Base-by-base conservation (phyloP, 1,140 invertebrate species). In the Helicoverpa zea region DNA sequence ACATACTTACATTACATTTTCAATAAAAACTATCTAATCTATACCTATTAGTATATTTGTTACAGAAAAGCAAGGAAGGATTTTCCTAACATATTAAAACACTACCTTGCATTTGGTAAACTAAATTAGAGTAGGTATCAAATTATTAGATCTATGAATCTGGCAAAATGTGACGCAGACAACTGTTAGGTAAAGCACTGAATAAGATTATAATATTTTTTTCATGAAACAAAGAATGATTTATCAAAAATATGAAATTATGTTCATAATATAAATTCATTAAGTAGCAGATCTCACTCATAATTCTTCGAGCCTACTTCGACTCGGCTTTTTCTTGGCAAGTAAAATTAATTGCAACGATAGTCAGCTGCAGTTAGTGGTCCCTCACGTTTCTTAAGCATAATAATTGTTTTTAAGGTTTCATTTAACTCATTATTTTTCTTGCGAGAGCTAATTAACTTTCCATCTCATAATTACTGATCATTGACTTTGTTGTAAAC, bases 341-440 rank as follows among this genome's bases (percentile, higher is more conserved):
- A 59, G 58, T 35, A 35, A 35, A 35, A 1, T 35, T 59, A 59
- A 59, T 59, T 59, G 58, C 58, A 59, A 59, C 58, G 29, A 59
- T 59, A 29, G 58, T 11, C 58, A 59, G 14, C 2, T 59, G 23
- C 43, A 58, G 72, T 59, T 49, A 61, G 47, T 75, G 72, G 54
- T 18, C 43, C 35, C 72, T 75, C 72, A 59, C 56, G 72, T 30
- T 61, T 59, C 49, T 66, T 66, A 47, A 12, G n/a, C 43, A 49
- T 59, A 59, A 7, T 75, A 61, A 75, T 61, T 75, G 56, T 59
- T 70, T 68, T 68, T 43, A 58, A 68, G 51, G 43, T 77, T 79
- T 68, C 58, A 68, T 79, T 79, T 70, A 74, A 16, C n/a, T 68
- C 76, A n/a, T 68, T 66, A 70, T 29, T 14, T 79, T 79, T 47